Evolutionary conservation across 2,888 invertebrate genomes (phyloP), one percentile per base, ranked within the genome.

Genomic region (Philonicus albiceps): DNA sequence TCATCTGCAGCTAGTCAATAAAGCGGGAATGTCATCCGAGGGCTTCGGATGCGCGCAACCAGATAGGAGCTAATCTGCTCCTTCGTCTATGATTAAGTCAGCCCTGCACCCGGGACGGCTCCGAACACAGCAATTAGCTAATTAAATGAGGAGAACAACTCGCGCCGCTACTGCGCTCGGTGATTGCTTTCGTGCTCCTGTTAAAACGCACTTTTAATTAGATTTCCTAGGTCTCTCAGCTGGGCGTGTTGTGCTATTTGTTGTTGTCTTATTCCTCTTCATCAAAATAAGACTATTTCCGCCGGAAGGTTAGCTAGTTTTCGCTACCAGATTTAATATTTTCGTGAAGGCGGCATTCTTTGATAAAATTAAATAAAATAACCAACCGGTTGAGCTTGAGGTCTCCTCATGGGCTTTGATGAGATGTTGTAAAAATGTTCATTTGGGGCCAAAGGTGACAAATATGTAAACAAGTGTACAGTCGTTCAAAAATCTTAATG

Each of bases 171-270:
- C 64, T 81, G 81, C 81, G 81, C 37, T 31, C 27, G 81, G 55
- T 81, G 81, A 81, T 81, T 81, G 55, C 81, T 55, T 81, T 81
- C 55, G 34, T 81, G 81, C 49, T 34, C 19, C 81, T 81, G n/a
- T 30, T 81, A 19, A 81, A 81, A 81, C 81, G 55, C 55, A 81
- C 81, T 81, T 64, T 64, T 81, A 81, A 81, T 81, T 81, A 55
- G 81, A 55, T 81, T 55, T 81, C 8, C 31, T 55, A 81, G 27
- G 53, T 53, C 31, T 81, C 81, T 11, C 81, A 64, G 64, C 34
- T 34, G 31, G 43, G 55, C 27, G 22, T 55, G 55, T 13, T 55
- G 19, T 78, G n/a, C n/a, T 78, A 22, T 13, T 78, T 27, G 19
- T 64, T 19, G 31, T 74, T 16, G 27, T n/a, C 22, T 64, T 27